These are phyloP conservation scores for Scalopus aquaticus DNA, from an alignment of 2,113 vertebrate genomes.

Conservation along the genomic window DNA sequence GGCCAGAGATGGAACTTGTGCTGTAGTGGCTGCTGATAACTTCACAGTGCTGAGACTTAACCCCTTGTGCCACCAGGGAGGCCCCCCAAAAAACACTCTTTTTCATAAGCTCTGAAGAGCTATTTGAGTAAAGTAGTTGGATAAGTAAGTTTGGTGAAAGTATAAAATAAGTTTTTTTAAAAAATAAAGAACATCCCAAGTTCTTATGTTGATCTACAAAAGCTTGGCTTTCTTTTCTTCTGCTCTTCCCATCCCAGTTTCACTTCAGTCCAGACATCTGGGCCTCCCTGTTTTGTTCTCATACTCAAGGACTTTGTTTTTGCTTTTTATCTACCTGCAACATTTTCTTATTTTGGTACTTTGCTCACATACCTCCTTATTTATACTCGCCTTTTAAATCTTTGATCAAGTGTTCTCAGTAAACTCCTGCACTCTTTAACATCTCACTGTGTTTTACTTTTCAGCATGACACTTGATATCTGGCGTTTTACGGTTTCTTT, in stretches of 20 bases:
- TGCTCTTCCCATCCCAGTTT: neutral
- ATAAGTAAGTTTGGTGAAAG: neutral
- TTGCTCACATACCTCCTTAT: neutral
- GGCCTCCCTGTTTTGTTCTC: neutral
- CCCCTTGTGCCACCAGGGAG: too few species aligned
- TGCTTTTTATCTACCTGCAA: neutral
- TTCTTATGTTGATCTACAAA: neutral
- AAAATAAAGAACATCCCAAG: too few species aligned
- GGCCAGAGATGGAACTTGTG: too few species aligned
- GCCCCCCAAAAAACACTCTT: too few species aligned
- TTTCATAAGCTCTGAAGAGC: neutral
- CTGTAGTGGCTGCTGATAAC: too few species aligned
- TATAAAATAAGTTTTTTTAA: neutral
- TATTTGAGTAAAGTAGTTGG: neutral
- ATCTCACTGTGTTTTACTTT: neutral
- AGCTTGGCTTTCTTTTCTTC: too few species aligned
- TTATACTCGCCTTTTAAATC: neutral
- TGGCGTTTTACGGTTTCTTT: neutral
- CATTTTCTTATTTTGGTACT: neutral
- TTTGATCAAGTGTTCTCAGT: neutral
- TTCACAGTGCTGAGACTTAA: too few species aligned
- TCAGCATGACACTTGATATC: neutral
- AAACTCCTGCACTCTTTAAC: neutral
- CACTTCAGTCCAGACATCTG: neutral
- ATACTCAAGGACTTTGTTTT: neutral